Base-by-base conservation (phyloP, 2,888 invertebrate genomes). In the Epiblema foenella region DNA sequence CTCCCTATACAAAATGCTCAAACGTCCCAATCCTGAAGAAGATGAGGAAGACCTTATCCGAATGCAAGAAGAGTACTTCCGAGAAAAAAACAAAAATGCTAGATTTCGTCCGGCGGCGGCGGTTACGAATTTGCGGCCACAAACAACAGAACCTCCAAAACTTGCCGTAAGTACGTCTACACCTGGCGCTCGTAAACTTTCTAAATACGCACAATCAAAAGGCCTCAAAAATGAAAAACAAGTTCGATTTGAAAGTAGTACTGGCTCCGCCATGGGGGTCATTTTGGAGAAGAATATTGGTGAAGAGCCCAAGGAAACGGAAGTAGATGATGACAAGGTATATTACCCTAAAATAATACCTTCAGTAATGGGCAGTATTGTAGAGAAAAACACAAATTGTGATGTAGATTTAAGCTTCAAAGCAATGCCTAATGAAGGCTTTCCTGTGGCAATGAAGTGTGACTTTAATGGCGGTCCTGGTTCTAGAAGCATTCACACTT, bases 41-140 rank as follows among this genome's bases (percentile, higher is more conserved):
- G 94, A 93, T 54, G 97, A 97, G 78, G 95, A 96, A 17, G 97
- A 97, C 81, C 93, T 97, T 49, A 89, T 97, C 20, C 94, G 94
- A 70, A 95, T 96, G 94, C 97, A 97, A 83, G 94, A 95, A 77
- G 95, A 96, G 75, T 97, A 96, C 82, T 83, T 95, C 20, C 90
- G 85, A 52, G 93, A 95, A 75, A 94, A 94, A 73, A 82, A 84
- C 11, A 93, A 94, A 73, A 94, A 94, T 76, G 91, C 93, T 33
- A 89, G 89, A 60, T 85, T 95, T 66, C 90, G 94, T 72, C 95
- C 96, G 2, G 94, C 96, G 0, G 96, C 96, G 0, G 94, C 94
- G 80, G 93, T 95, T 15, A 88, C 94, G 73, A 90, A 94, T 86
- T 76, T 93, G 75, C 85, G 87, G 73, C 78, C 84, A 10, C 79